phyloP scores from a whole-genome alignment of 2,888 invertebrate genomes.

The Drosophila ezoana region DNA sequence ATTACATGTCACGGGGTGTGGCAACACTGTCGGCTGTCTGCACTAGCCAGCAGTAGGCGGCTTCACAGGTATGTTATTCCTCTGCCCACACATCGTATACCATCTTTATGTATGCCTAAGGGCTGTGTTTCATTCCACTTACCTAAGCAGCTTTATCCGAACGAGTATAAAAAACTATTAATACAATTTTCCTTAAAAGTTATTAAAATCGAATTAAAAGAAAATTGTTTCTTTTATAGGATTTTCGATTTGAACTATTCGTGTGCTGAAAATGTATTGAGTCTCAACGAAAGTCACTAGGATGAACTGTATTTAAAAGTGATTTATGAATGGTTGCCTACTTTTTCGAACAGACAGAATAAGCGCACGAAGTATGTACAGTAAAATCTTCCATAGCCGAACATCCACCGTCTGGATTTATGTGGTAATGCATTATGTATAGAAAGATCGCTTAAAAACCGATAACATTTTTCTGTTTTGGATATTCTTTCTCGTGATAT shows the following conservation, averaged over 20 bases:
- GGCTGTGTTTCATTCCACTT: not conserved
- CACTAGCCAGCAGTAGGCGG: not conserved
- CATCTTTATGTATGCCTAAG: not conserved
- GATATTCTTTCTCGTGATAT: no score
- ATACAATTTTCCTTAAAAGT: not conserved
- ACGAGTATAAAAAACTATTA: not conserved
- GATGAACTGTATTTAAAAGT: not conserved
- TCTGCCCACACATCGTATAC: no score
- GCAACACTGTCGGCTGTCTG: constrained; percentile 5
- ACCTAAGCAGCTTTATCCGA: constrained; percentile 2
- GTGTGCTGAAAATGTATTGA: not conserved
- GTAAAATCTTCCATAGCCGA: no score
- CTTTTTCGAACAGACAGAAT: not conserved
- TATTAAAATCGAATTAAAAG: not conserved
- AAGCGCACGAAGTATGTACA: no score
- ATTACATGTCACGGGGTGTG: constrained; percentile 41
- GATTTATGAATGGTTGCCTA: not conserved
- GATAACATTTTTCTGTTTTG: no score
- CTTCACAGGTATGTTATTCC: not conserved
- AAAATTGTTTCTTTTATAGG: constrained; percentile 2
- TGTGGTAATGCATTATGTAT: no score
- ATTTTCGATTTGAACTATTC: not conserved
- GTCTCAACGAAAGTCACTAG: not conserved
- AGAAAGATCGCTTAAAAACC: no score
- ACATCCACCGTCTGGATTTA: no score